Evolutionary conservation across 2,797 vertebrate genomes (phyloP), one percentile per base, ranked within the genome.

Genomic region (Pteronotus mesoamericanus): DNA sequence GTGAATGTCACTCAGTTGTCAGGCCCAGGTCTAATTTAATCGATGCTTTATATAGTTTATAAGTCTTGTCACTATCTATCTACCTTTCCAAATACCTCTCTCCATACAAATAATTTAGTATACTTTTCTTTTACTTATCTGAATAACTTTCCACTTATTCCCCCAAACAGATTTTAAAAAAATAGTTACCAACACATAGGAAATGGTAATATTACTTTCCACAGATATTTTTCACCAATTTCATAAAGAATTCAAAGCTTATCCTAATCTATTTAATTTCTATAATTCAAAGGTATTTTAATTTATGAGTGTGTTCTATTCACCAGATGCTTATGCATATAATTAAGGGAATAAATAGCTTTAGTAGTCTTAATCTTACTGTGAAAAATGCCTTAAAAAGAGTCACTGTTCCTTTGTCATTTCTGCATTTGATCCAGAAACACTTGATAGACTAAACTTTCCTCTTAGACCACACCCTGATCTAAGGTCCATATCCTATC

Each of bases 311-410:
- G 71, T 98, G 94, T 96, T 98, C 97, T 98, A 98, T 98, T 98
- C 96, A 98, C 97, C 97, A 98, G 97, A 98, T 98, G 98, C 98
- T 98, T 98, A 98, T 98, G 97, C 98, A 97, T 98, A 95, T 98
- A 98, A 98, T 98, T 98, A 98, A 98, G 93, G 88, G 95, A 98
- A 98, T 97, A 95, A 98, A 97, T 98, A 94, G 92, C 92, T 96
- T 96, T 94, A 97, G 98, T 98, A 97, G 97, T 98, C 97, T 97
- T 98, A 96, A 96, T 95, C 89, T 97, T 94, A 93, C 96, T 97
- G 94, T 94, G 94, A 97, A 98, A 98, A 97, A 98, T 98, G 94
- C 85, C 96, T 97, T 94, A 74, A 97, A 97, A 97, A 97, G 97
- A 97, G 86, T 94, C 19, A 39, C 75, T 44, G 42, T 96, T 96